Evolutionary conservation across 1,140 invertebrate species (phyloP).

Genomic region (Pseudomyrmex sp.): DNA sequence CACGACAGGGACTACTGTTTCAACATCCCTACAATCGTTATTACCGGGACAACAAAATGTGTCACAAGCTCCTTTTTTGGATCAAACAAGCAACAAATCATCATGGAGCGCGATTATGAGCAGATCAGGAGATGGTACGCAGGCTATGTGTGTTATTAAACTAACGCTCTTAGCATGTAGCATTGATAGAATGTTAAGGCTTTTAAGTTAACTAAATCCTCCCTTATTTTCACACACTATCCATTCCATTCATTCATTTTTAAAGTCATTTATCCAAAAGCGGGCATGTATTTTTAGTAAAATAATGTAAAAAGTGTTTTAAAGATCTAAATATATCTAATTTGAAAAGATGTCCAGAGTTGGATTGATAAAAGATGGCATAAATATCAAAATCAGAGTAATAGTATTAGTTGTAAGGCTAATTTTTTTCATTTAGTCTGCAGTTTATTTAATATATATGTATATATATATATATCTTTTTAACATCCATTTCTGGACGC

Average conservation of each 20-base stretch:
- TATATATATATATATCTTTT: constrained; percentile 40
- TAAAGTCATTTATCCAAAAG: constrained; percentile 15
- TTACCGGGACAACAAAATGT: constrained; percentile 82
- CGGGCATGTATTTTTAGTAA: constrained; percentile 24
- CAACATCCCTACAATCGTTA: constrained; percentile 80
- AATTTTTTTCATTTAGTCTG: not conserved
- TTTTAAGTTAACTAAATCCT: constrained; percentile 30
- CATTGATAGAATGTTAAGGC: constrained; percentile 29
- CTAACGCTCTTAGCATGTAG: constrained; percentile 32
- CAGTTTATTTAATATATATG: not conserved
- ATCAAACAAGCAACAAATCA: constrained; percentile 85
- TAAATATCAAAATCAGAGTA: not conserved
- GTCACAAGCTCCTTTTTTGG: constrained; percentile 79
- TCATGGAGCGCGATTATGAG: constrained; percentile 87
- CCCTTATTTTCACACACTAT: constrained; percentile 17
- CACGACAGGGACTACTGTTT: constrained; percentile 78
- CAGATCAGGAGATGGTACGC: constrained; percentile 83
- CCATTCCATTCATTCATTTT: constrained; percentile 22
- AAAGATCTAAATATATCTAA: constrained; percentile 10
- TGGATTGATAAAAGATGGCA: constrained; percentile 38
- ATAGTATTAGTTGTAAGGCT: not conserved
- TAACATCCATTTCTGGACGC: constrained; percentile 65
- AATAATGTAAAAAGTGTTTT: not conserved
- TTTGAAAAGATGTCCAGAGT: constrained; percentile 53
- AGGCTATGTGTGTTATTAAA: not conserved